These are phyloP conservation scores for Eulemur albifrons DNA, from an alignment of 2,797 vertebrate species.

Conservation along the genomic window DNA sequence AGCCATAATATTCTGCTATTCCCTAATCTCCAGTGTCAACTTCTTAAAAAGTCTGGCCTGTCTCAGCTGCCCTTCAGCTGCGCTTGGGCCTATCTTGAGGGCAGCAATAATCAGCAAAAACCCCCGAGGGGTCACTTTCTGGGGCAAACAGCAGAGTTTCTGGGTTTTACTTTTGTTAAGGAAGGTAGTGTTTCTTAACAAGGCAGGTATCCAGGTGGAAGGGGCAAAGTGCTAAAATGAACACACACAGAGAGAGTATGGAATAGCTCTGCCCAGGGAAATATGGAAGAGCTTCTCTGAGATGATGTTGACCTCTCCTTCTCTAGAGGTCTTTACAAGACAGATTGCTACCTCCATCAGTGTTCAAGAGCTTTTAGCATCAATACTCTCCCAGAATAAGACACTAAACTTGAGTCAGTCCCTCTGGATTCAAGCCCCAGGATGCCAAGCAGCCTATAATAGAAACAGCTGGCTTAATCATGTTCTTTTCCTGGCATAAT, in stretches of 20 bases:
- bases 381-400: background rate
- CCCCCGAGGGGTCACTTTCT: background rate
- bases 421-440: background rate
- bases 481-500: background rate
- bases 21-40: background rate
- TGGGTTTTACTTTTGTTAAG: background rate
- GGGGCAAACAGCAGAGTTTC: background rate
- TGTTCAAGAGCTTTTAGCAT: background rate
- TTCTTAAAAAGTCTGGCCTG: background rate
- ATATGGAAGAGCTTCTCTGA: background rate
- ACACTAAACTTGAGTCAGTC: background rate
- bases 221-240: background rate
- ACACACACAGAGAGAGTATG: background rate
- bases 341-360: background rate
- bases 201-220: background rate
- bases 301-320: background rate
- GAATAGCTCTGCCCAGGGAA: background rate
- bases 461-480: background rate
- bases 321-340: background rate
- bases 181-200: background rate
- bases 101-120: background rate
- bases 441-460: background rate
- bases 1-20: background rate
- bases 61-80: background rate
- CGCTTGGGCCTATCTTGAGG: background rate